Conservation (phyloP, 2,797 vertebrate genomes). For the Arremon aurantiirostris region DNA sequence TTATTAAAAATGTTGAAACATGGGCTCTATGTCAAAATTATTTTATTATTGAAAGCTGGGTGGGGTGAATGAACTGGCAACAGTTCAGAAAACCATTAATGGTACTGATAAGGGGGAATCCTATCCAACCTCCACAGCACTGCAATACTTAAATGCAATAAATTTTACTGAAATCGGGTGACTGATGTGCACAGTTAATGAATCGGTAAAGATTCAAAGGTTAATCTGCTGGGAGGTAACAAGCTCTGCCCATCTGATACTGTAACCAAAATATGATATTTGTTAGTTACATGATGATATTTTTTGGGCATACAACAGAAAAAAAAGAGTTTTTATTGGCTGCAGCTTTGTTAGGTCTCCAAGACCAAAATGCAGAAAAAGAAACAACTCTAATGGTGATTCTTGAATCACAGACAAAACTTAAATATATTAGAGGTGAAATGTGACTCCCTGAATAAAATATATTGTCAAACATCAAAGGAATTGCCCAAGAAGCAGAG, state of each 20-base stretch:
- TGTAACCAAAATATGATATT: conserved; percentile 78
- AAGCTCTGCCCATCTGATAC: conserved; percentile 78
- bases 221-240: conserved; percentile 80
- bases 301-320: conserved; percentile 78
- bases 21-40: conserved; percentile 80
- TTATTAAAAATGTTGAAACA: conserved; percentile 87
- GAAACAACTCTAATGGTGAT: conserved; percentile 67
- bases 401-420: conserved; percentile 74
- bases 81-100: conserved; percentile 78
- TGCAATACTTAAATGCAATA: conserved; percentile 76
- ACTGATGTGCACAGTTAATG: conserved; percentile 75
- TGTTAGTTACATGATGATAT: conserved; percentile 80
- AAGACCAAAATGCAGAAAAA: conserved; percentile 72
- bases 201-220: conserved; percentile 77
- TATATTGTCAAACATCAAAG: conserved; percentile 65
- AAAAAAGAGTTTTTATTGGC: conserved; percentile 79
- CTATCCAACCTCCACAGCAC: conserved; percentile 62
- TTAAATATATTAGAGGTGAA: conserved; percentile 70
- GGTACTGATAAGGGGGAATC: conserved; percentile 76
- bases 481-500: conserved; percentile 39
- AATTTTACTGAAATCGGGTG: conserved; percentile 67
- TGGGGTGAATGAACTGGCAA: conserved; percentile 77
- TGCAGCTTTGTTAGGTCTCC: conserved; percentile 70
- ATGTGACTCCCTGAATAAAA: conserved; percentile 66
- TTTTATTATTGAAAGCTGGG: conserved; percentile 83